Evolutionary conservation across 2,113 vertebrate species (phyloP), one percentile per base, ranked within the genome.

Genomic region (Drymodes brunneopygia): DNA sequence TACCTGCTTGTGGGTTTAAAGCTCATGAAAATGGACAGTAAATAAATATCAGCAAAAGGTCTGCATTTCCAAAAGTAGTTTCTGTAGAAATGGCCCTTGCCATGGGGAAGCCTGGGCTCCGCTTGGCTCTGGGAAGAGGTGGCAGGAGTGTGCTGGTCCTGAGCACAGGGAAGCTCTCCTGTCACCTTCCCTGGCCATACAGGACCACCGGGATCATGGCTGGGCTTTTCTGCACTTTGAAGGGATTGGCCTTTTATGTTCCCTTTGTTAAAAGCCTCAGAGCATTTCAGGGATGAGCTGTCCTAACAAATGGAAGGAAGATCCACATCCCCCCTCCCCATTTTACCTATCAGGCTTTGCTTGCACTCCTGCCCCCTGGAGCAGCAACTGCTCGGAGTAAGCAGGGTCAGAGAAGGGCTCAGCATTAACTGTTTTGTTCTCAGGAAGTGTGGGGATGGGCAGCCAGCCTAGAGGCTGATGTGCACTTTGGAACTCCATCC

Each of bases 91-190:
- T 24, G 48, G 28, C 10, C 35, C n/a, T 27, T 67, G 51, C 78
- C 28, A 7, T 0, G 0, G 57, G 42, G 54, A 60, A 84, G 17
- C 64, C 58, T 44, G n/a, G n/a, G 50, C 31, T 79, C 51, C 6
- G 31, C 42, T 11, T 31, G 29, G 14, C 17, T 70, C 54, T 66
- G 28, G n/a, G 22, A 75, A 38, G 27, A 61, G 33, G 38, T 48
- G 42, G 19, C 1, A 1, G 56, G 65, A 90, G 25, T 0, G 0
- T n/a, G 25, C 38, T 61, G 3, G 45, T 57, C 25, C 15, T 0
- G 0, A 62, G 67, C 53, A 60, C 53, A 31, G 21, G 21, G 33
- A 33, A 81, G 14, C 61, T 82, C 45, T 90, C 35, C 42, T 67
- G 25, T 65, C 4, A 1, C 35, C 53, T 73, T 6, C 45, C 38